These are phyloP conservation scores for Halichoerus grypus DNA, from an alignment of 2,113 vertebrate species.

Conservation along the genomic window DNA sequence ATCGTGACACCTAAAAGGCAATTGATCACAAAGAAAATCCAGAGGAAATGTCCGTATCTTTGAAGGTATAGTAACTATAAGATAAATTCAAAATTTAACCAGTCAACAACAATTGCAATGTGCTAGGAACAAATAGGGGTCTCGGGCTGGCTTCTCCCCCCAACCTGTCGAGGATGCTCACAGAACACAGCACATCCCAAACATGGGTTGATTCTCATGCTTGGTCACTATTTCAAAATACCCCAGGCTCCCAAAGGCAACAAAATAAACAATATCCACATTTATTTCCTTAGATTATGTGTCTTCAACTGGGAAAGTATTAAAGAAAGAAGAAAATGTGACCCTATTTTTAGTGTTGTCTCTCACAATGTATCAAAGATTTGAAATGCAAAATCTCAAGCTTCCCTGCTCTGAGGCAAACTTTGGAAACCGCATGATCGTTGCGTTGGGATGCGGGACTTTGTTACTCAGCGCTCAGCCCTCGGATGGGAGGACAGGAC, in stretches of 20 bases:
- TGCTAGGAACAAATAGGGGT: background rate
- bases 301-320: background rate
- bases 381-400: fast-evolving
- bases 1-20: conserved; percentile 68
- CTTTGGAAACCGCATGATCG: fast-evolving
- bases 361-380: background rate
- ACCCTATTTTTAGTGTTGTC: fast-evolving
- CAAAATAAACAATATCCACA: fast-evolving
- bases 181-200: fast-evolving
- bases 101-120: fast-evolving
- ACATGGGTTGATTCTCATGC: fast-evolving
- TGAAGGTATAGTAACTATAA: fast-evolving
- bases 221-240: fast-evolving
- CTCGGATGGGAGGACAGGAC: fast-evolving
- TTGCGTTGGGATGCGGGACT: fast-evolving
- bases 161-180: background rate
- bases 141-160: fast-evolving
- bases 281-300: fast-evolving
- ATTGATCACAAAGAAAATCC: background rate
- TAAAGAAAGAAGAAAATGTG: background rate
- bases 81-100: background rate
- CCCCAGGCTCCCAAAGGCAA: background rate
- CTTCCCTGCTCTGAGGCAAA: background rate
- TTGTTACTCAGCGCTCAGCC: fast-evolving
- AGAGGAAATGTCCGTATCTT: too few species aligned